Evolutionary conservation across 2,888 invertebrate species (phyloP).

Genomic region (Aplocera efformata): DNA sequence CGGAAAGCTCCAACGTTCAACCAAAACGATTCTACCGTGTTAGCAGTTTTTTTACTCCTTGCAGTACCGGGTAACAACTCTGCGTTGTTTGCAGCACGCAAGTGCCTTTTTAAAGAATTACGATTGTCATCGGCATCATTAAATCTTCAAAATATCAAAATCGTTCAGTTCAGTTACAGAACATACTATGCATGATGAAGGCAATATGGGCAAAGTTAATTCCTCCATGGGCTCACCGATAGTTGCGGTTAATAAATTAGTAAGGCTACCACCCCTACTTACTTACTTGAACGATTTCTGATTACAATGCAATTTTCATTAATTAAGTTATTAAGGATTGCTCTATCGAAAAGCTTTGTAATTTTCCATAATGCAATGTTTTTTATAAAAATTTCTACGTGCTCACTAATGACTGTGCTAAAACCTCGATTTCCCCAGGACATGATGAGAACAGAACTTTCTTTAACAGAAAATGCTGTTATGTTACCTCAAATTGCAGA

Average conservation of each 20-base stretch:
- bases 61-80: no score
- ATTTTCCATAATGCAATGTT: not conserved
- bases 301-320: slow-evolving; percentile 43
- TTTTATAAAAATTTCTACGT: not conserved
- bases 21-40: no score
- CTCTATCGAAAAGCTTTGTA: not conserved
- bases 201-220: slow-evolving; percentile 72
- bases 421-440: no score
- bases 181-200: slow-evolving; percentile 61
- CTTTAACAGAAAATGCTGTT: no score
- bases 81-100: no score
- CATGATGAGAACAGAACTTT: no score
- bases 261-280: slow-evolving; percentile 54
- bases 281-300: slow-evolving; percentile 52
- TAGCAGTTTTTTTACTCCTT: no score
- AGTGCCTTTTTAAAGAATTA: no score
- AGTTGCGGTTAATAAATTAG: slow-evolving; percentile 76
- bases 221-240: slow-evolving; percentile 67
- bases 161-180: slow-evolving; percentile 19
- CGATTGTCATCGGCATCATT: no score
- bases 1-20: no score
- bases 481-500: no score
- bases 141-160: slow-evolving; percentile 44
- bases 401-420: no score
- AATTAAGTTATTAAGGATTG: slow-evolving; percentile 32